Base-by-base conservation (phyloP, 2,113 vertebrate genomes). In the Macrotus californicus region DNA sequence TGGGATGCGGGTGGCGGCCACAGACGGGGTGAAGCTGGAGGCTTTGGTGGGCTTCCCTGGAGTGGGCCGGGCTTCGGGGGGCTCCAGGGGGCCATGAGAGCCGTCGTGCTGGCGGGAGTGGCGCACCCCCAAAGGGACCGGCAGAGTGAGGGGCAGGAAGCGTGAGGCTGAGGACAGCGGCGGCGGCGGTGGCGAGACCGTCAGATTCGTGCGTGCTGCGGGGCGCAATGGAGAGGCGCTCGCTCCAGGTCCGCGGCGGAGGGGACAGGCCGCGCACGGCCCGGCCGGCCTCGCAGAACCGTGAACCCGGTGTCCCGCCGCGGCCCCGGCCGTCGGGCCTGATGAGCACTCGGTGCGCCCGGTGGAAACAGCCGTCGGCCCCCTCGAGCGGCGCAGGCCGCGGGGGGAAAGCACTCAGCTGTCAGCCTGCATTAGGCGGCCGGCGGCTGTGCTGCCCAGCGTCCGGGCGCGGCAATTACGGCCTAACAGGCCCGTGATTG, bases 401-500 rank as follows among this genome's bases (percentile, higher is more conserved):
- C 66, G 73, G 77, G 34, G 50, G 59, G 77, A 85, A 3, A 34
- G 29, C 14, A 81, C 64, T 73, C 69, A 94, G 29, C 66, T 76
- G 90, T 91, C 75, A 59, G 72, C 56, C 84, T 90, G 87, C 83
- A 84, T 95, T 96, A 96, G 73, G 41, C 59, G 52, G 18, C 15
- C 41, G 67, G 84, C 26, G 46, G 79, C 75, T 94, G 93, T 86
- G 73, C 87, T 69, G n/a, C 48, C 2, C 80, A 64, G 75, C 64
- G 77, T 94, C 80, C 31, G 84, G 84, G 94, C 66, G 95, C 77
- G 1, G 24, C 70, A 36, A 13, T 94, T 86, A 86, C 73, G 0
- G 2, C 15, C n/a, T 89, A 96, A 96, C 70, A 96, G 94, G 92
- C 75, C 24, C 86, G 56, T 84, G 80, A 69, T 95, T 93, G 94